These are phyloP conservation scores for Drosophila nebulosa DNA, from an alignment of 1,140 invertebrate species.

Conservation along the genomic window DNA sequence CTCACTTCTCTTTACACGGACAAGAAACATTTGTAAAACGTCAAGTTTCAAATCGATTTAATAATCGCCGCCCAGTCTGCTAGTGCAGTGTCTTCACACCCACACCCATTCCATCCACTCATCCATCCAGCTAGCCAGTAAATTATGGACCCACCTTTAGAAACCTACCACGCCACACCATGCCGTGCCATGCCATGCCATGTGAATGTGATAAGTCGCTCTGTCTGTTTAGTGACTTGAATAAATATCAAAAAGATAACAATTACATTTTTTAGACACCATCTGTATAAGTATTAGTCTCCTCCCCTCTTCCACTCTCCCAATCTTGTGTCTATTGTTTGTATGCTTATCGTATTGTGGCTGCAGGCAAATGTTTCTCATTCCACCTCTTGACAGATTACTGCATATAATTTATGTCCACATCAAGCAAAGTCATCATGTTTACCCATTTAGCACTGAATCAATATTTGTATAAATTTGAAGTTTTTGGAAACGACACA, in stretches of 20 bases:
- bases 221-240: slow-evolving; percentile 29
- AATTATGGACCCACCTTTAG: slow-evolving; percentile 28
- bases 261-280: slow-evolving; percentile 26
- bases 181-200: not conserved
- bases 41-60: slow-evolving; percentile 52
- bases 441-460: slow-evolving; percentile 22
- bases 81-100: not conserved
- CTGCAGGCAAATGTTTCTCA: slow-evolving; percentile 40
- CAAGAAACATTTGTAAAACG: slow-evolving; percentile 36
- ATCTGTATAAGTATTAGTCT: not conserved
- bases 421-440: slow-evolving; percentile 8
- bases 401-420: slow-evolving; percentile 65
- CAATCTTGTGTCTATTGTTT: not conserved
- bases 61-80: slow-evolving; percentile 33
- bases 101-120: not conserved
- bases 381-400: slow-evolving; percentile 34
- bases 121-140: slow-evolving; percentile 4
- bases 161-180: slow-evolving; percentile 15
- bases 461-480: slow-evolving; percentile 35
- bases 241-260: slow-evolving; percentile 36
- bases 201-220: slow-evolving; percentile 36
- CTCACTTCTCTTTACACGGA: not conserved
- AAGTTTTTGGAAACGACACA: slow-evolving; percentile 31
- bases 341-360: slow-evolving; percentile 27
- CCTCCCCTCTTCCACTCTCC: not conserved